A percentile compares a stretch with the other conserved stretches of the same genome.
phyloP scores from a whole-genome alignment of 1,140 invertebrate species.

The Cotesia chilonis region DNA sequence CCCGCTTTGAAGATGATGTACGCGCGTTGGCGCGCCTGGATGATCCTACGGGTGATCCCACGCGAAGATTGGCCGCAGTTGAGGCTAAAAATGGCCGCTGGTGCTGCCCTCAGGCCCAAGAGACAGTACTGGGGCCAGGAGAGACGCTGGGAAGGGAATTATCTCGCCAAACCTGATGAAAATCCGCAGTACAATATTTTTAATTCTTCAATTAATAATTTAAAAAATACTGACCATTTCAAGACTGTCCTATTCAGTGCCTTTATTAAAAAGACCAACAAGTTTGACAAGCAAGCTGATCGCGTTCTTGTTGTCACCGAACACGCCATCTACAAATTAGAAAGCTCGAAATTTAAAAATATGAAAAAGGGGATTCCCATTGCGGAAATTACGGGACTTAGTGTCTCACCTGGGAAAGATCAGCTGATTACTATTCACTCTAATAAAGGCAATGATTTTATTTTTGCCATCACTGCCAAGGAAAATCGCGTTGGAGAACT shows the following conservation, averaged over 20 bases:
- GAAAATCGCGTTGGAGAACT: constrained; percentile 87
- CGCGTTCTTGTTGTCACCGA: constrained; percentile 90
- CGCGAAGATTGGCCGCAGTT: constrained; percentile 87
- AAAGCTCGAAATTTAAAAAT: constrained; percentile 84
- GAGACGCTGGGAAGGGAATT: constrained; percentile 92
- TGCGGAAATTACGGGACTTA: constrained; percentile 82
- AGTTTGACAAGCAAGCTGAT: constrained; percentile 87
- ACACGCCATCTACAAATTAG: constrained; percentile 87
- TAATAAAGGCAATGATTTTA: constrained; percentile 87
- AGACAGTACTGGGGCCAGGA: constrained; percentile 84
- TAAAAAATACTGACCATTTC: constrained; percentile 79
- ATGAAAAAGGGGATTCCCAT: constrained; percentile 86
- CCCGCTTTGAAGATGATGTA: constrained; percentile 72
- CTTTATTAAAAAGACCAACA: constrained; percentile 62
- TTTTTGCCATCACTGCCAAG: constrained; percentile 72
- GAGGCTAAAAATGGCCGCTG: constrained; percentile 81
- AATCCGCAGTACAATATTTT: constrained; percentile 79
- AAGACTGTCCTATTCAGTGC: constrained; percentile 67
- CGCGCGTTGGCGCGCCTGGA: constrained; percentile 86
- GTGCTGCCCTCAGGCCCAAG: constrained; percentile 77
- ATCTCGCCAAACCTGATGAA: constrained; percentile 79
- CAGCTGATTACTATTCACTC: constrained; percentile 92
- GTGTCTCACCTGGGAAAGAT: constrained; percentile 83
- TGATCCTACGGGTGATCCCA: constrained; percentile 84
- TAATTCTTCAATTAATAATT: constrained; percentile 73